Base-by-base conservation (phyloP, 2,888 invertebrate species). In the Keiferia lycopersicella region DNA sequence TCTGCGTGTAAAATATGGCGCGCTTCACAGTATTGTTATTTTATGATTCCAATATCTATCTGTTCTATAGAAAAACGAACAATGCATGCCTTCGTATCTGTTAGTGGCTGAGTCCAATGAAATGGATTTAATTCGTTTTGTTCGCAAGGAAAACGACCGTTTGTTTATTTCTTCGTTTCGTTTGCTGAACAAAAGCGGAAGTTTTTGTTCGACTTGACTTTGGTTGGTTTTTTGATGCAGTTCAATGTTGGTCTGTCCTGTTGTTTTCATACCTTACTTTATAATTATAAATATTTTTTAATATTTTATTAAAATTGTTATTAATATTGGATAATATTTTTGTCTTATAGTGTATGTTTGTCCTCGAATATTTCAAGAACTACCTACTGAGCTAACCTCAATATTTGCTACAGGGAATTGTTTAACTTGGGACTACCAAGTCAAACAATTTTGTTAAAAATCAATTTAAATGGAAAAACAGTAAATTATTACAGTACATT, bases 11-110 rank as follows among this genome's bases (percentile, higher is more conserved):
- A 45, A 45, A n/a, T n/a, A 16, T 16, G 45, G 6, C 8, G 8
- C n/a, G 16, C 4, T 45, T 45, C n/a, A 45, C n/a, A 45, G 45
- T 45, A 34, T 34, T 34, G 3, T 10, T 8, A 34, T 34, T 34
- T 45, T 45, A n/a, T 45, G 45, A n/a, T 45, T 45, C 45, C n/a
- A 8, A 45, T 16, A 45, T 45, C 45, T 45, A n/a, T n/a, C n/a
- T n/a, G n/a, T 6, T n/a, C 45, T 45, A 16, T 45, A n/a, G 45
- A 45, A 45, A 45, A 45, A 45, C 45, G 51, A 53, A 53, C 51
- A 53, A 53, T 20, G 20, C 51, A 56, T 56, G 56, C 56, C 30
- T 56, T 34, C 16, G 56, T 34, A 11, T 56, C 56, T 56, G 56
- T 34, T 34, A 34, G 30, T 34, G 56, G 26, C 56, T 56, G 56